phyloP scores from a whole-genome alignment of 2,113 vertebrate genomes.

The Mesocricetus auratus region DNA sequence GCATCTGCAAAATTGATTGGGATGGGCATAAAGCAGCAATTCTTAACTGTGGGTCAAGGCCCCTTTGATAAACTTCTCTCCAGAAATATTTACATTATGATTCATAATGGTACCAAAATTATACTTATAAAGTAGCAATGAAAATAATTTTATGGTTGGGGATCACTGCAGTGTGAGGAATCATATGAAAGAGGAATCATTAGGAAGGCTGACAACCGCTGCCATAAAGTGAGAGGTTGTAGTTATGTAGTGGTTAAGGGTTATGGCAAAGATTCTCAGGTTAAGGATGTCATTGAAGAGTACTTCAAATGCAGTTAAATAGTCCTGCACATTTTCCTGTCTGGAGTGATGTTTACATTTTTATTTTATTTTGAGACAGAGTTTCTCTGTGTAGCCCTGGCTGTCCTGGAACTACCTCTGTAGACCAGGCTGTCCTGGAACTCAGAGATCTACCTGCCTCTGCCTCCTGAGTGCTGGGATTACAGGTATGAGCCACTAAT shows the following conservation, averaged over 20 bases:
- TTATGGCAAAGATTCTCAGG: not conserved
- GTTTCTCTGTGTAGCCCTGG: too few relatives aligned
- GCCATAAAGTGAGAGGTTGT: not conserved
- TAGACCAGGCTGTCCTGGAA: too few relatives aligned
- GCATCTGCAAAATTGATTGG: not conserved
- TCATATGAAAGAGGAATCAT: not conserved
- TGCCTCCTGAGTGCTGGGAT: too few relatives aligned
- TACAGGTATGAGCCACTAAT: too few relatives aligned
- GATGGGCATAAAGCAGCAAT: not conserved
- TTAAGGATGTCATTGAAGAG: not conserved
- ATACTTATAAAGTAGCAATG: not conserved
- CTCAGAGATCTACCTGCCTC: too few relatives aligned
- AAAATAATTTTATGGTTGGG: not conserved
- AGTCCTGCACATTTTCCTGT: not conserved
- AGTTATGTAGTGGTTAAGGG: not conserved
- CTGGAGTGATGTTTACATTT: not conserved
- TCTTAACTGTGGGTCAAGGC: too few relatives aligned
- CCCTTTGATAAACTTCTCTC: not conserved
- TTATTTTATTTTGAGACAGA: too few relatives aligned
- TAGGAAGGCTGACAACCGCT: not conserved
- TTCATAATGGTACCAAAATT: not conserved
- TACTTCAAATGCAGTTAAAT: not conserved
- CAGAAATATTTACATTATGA: not conserved
- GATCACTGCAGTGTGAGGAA: not conserved
- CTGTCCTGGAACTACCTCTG: too few relatives aligned